Base-by-base conservation (phyloP, 2,888 invertebrate species). In the Troides aeacus region DNA sequence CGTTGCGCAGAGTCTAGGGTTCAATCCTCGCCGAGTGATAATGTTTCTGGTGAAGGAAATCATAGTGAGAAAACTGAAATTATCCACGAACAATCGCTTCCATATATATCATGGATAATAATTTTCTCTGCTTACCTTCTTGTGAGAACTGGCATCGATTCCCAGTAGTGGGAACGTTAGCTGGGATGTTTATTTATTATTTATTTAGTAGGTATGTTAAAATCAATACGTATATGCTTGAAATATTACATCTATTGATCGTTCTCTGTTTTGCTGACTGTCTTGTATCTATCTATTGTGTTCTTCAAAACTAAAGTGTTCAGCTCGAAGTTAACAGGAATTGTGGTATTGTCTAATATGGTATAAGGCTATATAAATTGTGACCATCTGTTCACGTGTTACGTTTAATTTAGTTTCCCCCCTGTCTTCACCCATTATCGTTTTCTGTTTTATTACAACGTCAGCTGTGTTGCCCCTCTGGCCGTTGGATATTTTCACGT, bases 361-460 rank as follows among this genome's bases (percentile, higher is more conserved):
- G 23, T 12, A 58, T 58, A n/a, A 15, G 23, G 23, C 56, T 56
- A 56, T 56, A 23, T 23, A 15, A 63, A 30, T 24, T n/a, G 56
- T 56, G 46, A 21, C 56, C 56, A 56, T 56, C n/a, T 56, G 56
- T 56, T 56, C 57, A 58, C 23, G 57, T 58, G 23, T 58, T 58
- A 58, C 57, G 50, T 56, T 64, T 36, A 18, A 63, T 64, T 64
- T 64, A 64, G 21, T 56, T 63, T n/a, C 18, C 50, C 50, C 24
- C 46, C 50, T 17, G 24, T 24, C 24, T 18, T 63, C 53, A 23
- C 30, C 53, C 46, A 39, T 61, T 61, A 56, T 63, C 18, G 53
- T 53, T n/a, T 53, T 63, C 18, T 56, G 46, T 53, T 64, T 64
- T 64, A 36, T 64, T 64, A 56, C 63, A 18, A 50, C 63, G 53